Evolutionary conservation across 92 coral and sea anemone species (phyloP), one percentile per base, ranked within the genome.

Genomic region (Parazoanthus darwini): DNA sequence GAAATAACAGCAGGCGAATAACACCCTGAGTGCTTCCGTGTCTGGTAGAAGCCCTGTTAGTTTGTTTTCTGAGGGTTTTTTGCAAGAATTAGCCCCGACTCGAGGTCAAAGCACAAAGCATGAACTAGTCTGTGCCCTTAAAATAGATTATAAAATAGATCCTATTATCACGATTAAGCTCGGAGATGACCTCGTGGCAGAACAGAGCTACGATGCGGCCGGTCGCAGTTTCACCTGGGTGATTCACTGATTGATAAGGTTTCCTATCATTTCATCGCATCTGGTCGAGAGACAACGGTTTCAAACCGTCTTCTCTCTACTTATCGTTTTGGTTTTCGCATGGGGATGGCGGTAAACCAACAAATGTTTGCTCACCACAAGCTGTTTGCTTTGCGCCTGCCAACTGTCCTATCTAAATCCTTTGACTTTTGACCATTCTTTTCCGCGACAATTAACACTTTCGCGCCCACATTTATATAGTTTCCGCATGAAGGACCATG

Each of bases 371-470:
- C 66, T 71, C 79, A 20, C 87, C 77, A 46, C 79, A 46, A 71
- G 18, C 48, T 84, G 78, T 72, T 70, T 83, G 65, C 25, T 83
- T 50, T 43, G 63, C 54, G 38, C 44, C 74, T 70, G 77, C 79
- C 78, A 73, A 73, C 79, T 38, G 78, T 59, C 25, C 87, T 71
- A 48, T 72, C 46, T 84, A 38, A 46, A 84, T 70, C 67, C 50
- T 48, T 37, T 58, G 46, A 80, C 85, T 80, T 80, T 11, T 71
- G 46, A 70, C 79, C 76, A 38, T 6, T 35, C 33, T 67, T 84
- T 84, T 48, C 87, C 68, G 87, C 67, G 8, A 46, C 87, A 46
- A 84, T 84, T 84, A 84, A 84, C 87, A 84, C 87, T n/a, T 84
- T 84, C 87, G 87, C 79, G 87, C 87, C 87, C 87, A 72, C 79